Base-by-base conservation (phyloP, 2,888 invertebrate species). In the Biston betularia region DNA sequence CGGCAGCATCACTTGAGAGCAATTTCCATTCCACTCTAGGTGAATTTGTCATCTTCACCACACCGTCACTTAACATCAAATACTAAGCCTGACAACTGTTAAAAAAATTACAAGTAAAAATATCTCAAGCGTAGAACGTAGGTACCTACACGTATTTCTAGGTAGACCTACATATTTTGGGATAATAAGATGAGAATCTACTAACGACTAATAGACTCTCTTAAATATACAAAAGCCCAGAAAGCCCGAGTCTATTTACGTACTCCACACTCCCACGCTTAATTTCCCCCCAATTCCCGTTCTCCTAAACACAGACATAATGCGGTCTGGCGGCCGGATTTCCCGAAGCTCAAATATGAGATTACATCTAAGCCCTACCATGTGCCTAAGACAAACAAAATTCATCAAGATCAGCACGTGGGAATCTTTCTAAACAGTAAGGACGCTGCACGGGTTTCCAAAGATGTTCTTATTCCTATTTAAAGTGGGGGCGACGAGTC, bases 361-460 rank as follows among this genome's bases (percentile, higher is more conserved):
- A 66, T 66, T 66, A 66, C 48, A 42, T 44, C 57, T 57, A 58
- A 62, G 57, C 66, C 57, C 15, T 33, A 42, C 53, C 52, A 40
- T 15, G 53, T 40, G 56, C 38, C 65, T 66, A 56, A 62, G 53
- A 62, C 57, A 62, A 60, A 65, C 65, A 56, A 65, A 62, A 62
- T 66, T 57, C 61, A 61, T 66, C 61, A 62, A 54, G 53, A 58
- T 61, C 57, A 65, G 10, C 35, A 42, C 40, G 45, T 40, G 35
- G 5, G 40, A 6, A 44, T 4, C n/a, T 10, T 33, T 48, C 7
- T 24, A 34, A 24, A 10, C 63, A 63, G 63, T 63, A 63, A 24
- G 57, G 46, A 11, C 14, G 33, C 10, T 5, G 14, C 45, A 24
- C n/a, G 12, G 3, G 24, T 24, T 54, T 33, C 6, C 12, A 12